Base-by-base conservation (phyloP, 2,113 vertebrate species). In the Haliaeetus leucogaster region DNA sequence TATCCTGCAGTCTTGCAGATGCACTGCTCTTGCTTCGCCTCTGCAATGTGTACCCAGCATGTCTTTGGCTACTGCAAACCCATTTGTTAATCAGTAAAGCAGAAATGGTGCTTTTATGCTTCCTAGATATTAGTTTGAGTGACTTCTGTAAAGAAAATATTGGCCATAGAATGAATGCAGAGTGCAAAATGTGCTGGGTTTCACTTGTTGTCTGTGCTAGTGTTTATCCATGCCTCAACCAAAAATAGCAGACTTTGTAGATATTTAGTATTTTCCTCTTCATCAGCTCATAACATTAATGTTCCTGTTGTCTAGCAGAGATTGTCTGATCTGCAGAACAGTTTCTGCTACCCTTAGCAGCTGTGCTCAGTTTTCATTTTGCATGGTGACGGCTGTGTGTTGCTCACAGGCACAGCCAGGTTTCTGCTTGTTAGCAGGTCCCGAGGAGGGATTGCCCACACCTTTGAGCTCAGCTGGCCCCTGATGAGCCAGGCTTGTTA, bases 301-400 rank as follows among this genome's bases (percentile, higher is more conserved):
- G 42, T 4, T 59, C 29, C 48, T 17, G 19, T 7, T 78, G 67
- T 47, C 29, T 27, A 1, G n/a, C 81, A 61, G 82, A 32, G 55
- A 2, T 10, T 20, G 25, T 1, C 87, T 42, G 82, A 40, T 10
- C 50, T 48, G 56, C 83, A 58, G 74, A 78, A 23, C 74, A 34
- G 32, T 5, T 62, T 16, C 74, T 74, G 55, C 56, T 29, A 2
- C 43, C 34, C 73, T 9, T 22, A 34, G 52, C 68, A 56, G 65
- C 65, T 73, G 42, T 7, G 79, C 36, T 58, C 1, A 2, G 45
- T 8, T 62, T 30, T 30, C 34, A 1, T 16, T 23, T 11, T 19
- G 22, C 82, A 56, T 2, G 0, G 34, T 3, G 52, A 6, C 9
- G 36, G 5, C 40, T 15, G 21, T 0, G 7, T 9, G 25, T 1